Percentiles rank a stretch among this genome's conserved stretches.
phyloP scores from a whole-genome alignment of 2,113 vertebrate genomes.

The Onychostruthus taczanowskii region DNA sequence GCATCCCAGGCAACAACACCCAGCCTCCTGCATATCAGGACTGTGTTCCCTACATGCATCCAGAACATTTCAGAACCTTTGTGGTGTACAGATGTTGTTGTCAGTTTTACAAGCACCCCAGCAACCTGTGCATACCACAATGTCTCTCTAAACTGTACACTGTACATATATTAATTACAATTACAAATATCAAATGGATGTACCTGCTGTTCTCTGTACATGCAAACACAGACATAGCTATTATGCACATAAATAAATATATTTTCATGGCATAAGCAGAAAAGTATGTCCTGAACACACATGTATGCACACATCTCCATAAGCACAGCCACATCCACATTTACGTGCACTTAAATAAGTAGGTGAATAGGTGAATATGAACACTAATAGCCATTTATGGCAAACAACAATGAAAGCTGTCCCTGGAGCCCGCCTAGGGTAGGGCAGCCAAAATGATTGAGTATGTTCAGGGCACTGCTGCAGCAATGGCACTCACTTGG shows the following conservation, averaged over 20 bases:
- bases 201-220: neutral
- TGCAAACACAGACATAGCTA: neutral
- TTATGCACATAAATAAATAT: neutral
- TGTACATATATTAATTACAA: neutral
- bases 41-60: neutral
- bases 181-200: neutral
- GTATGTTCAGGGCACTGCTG: slow-evolving; percentile 45
- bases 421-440: slow-evolving; percentile 35
- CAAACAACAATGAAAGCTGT: slow-evolving; percentile 62
- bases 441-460: slow-evolving; percentile 61
- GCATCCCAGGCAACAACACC: neutral
- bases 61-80: neutral
- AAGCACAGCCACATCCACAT: neutral
- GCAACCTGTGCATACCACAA: neutral
- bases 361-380: slow-evolving; percentile 30
- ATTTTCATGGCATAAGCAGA: neutral
- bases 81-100: neutral
- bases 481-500: slow-evolving; percentile 61
- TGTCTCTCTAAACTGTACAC: neutral
- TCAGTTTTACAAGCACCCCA: neutral
- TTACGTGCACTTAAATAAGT: neutral
- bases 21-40: neutral
- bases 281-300: neutral
- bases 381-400: slow-evolving; percentile 62
- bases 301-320: neutral